Conservation (phyloP, 1,140 invertebrate species). For the Andrena cerasifolii region DNA sequence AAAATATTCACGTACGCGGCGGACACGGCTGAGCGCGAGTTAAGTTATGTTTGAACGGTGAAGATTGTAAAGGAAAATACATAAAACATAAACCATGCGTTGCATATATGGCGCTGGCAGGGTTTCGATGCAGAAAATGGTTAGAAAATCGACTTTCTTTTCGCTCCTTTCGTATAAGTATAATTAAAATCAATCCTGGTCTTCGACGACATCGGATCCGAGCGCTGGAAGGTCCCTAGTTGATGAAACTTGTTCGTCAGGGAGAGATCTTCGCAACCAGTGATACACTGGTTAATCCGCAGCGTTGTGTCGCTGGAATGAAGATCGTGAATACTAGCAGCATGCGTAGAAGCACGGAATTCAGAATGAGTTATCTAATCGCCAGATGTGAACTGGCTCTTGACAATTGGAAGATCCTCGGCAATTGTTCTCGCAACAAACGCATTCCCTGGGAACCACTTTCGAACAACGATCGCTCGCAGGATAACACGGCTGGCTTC, state of each 20-base stretch:
- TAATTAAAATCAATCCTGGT: neutral
- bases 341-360: conserved; percentile 1
- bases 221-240: neutral
- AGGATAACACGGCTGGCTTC: conserved; percentile 27
- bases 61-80: too few relatives aligned
- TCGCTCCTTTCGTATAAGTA: neutral
- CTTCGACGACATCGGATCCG: neutral
- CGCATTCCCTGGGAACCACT: conserved; percentile 17
- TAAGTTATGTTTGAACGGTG: too few relatives aligned
- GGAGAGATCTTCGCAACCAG: neutral
- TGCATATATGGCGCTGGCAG: too few relatives aligned
- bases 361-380: conserved; percentile 37
- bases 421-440: conserved; percentile 32
- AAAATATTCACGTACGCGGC: too few relatives aligned
- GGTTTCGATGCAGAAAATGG: too few relatives aligned
- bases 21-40: too few relatives aligned
- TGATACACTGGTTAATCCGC: neutral
- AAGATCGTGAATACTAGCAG: conserved; percentile 6
- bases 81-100: too few relatives aligned
- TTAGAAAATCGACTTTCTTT: neutral
- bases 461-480: conserved; percentile 32
- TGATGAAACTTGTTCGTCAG: neutral
- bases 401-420: conserved; percentile 48
- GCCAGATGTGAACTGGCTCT: conserved; percentile 47
- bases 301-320: neutral